Evolutionary conservation across 2,113 vertebrate species (phyloP), one percentile per base, ranked within the genome.

Genomic region (Prochilodus magdalenae): DNA sequence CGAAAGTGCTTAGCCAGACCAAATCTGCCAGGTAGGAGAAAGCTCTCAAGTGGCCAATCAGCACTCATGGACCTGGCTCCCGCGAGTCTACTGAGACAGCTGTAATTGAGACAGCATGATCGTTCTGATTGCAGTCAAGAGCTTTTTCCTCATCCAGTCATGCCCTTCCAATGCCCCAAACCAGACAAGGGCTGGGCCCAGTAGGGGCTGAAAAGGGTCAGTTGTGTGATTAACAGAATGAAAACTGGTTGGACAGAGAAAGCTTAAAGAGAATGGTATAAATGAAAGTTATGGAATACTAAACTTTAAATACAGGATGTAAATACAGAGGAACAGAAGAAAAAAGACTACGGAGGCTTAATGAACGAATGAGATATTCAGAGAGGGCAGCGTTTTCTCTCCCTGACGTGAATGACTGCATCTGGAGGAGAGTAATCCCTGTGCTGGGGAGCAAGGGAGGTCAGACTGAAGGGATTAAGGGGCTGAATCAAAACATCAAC

Each of bases 401-500:
- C 22, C 51, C 53, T 79, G 22, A 55, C 55, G 57, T 40, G 40
- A 47, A 27, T 26, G 62, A 29, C 75, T 79, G 73, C 36, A 76
- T 84, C 72, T 84, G 72, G 40, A 57, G 24, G 49, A 59, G 44
- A 51, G 65, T 70, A 83, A 87, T 74, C 83, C 66, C 59, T n/a
- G 16, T 65, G 62, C 44, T 22, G 7, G 53, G 36, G 70, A 26
- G 73, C 11, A 49, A 53, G n/a, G 36, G 47, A 84, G 77, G 74
- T 82, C 84, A 83, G 47, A 73, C 70, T 20, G 53, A 57, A 59
- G 75, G 72, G 82, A 86, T 86, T 86, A 83, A 67, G 29, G 66
- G 5, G 30, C 76, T 67, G 73, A 77, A 84, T 80, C 60, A 77
- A 59, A 86, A 74, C 22, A 44, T 55, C 85, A 73, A 86, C 83